Evolutionary conservation across 2,113 vertebrate genomes (phyloP).

Genomic region (Melanerpes aurifrons): DNA sequence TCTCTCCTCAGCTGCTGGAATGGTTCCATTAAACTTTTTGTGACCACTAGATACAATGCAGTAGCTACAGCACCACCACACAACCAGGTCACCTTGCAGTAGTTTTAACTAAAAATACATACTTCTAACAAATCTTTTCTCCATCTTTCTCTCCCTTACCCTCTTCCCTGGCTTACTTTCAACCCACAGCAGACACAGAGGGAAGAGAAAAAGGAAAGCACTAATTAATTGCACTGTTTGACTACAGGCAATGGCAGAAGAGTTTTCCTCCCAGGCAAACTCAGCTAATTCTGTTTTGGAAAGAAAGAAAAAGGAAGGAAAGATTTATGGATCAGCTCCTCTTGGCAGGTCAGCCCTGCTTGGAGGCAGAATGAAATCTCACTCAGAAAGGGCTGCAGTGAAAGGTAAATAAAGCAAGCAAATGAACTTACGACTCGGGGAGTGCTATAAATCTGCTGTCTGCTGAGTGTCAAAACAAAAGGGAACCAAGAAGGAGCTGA

Average conservation of each 20-base stretch:
- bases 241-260: constrained; percentile 38
- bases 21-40: neutral
- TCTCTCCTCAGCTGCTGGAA: neutral
- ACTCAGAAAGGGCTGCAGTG: constrained; percentile 3
- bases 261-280: constrained; percentile 60
- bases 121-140: neutral
- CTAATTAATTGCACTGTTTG: constrained; percentile 68
- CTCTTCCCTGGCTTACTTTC: neutral
- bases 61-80: neutral
- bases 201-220: constrained; percentile 50
- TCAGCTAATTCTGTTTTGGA: constrained; percentile 58
- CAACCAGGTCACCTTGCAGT: neutral
- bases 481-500: neutral
- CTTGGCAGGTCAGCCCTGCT: constrained; percentile 63
- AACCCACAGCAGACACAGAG: neutral
- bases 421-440: constrained; percentile 52
- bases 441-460: constrained; percentile 60
- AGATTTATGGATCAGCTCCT: constrained; percentile 66
- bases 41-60: neutral
- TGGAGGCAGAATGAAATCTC: constrained; percentile 54
- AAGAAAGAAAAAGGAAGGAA: constrained; percentile 59
- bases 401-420: constrained; percentile 64
- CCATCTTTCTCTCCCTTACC: neutral
- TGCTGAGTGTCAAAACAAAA: constrained; percentile 44
- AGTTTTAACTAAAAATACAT: neutral